Conservation (phyloP, 2,797 vertebrate species). For the Rachycentron canadum region DNA sequence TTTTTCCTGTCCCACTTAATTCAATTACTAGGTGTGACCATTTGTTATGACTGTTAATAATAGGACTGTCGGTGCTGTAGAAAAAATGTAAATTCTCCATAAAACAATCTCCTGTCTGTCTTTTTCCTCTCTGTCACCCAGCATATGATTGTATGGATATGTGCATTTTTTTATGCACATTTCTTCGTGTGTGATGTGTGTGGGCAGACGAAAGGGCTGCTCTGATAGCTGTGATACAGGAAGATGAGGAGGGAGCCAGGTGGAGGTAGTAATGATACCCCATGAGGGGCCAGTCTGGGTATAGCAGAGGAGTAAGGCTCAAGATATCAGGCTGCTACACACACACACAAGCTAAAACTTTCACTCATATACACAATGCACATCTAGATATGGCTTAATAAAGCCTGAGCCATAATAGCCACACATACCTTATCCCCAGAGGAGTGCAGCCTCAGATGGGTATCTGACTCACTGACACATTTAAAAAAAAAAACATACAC, state of each 20-base stretch:
- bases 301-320: constrained; percentile 11
- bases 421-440: constrained; percentile 32
- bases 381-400: constrained; percentile 65
- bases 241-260: constrained; percentile 63
- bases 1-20: neutral
- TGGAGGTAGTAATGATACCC: constrained; percentile 71
- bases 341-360: constrained; percentile 15
- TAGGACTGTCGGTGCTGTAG: neutral
- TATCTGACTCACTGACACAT: constrained; percentile 47
- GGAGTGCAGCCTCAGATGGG: constrained; percentile 31
- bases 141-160: neutral
- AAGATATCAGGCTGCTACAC: constrained; percentile 11
- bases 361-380: constrained; percentile 35
- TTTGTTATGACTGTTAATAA: constrained; percentile 15
- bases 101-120: constrained; percentile 12
- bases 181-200: constrained; percentile 21
- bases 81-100: constrained; percentile 15
- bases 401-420: constrained; percentile 51
- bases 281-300: constrained; percentile 42
- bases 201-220: constrained; percentile 44
- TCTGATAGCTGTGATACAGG: constrained; percentile 51
- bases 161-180: constrained; percentile 1
- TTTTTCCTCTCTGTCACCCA: neutral
- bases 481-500: constrained; percentile 22
- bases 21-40: neutral